Conservation (phyloP, 2,113 vertebrate species). For the Lonchura striata region DNA sequence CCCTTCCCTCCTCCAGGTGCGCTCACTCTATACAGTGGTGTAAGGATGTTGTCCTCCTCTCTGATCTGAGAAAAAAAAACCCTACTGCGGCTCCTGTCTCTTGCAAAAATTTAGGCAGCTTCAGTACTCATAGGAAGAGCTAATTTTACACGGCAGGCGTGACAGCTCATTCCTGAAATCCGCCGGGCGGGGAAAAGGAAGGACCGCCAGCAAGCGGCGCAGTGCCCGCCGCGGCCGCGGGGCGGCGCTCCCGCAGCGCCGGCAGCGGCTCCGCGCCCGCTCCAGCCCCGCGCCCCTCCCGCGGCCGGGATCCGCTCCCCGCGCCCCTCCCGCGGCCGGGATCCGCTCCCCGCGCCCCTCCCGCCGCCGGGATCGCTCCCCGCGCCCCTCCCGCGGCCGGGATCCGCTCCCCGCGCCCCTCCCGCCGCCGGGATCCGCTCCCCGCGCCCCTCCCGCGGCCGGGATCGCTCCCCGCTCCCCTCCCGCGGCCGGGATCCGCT, state of each 20-base stretch:
- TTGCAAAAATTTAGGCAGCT: not conserved
- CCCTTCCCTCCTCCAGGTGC: not conserved
- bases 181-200: fast-evolving
- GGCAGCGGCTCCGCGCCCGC: not conserved
- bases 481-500: too few species aligned
- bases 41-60: fast-evolving
- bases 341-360: not conserved
- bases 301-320: not conserved
- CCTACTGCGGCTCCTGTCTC: not conserved
- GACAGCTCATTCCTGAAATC: not conserved
- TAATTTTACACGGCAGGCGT: not conserved
- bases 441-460: too few species aligned
- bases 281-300: not conserved
- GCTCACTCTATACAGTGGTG: fast-evolving
- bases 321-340: not conserved
- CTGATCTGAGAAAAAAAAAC: fast-evolving
- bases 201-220: fast-evolving
- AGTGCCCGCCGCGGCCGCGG: not conserved
- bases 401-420: not conserved
- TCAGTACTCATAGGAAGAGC: not conserved
- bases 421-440: too few species aligned
- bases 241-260: constrained; percentile 43
- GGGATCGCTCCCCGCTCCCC: too few species aligned
- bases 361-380: too few species aligned
- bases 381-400: not conserved